Conservation (phyloP, 92 coral and sea anemone genomes). For the Siderastrea siderea region DNA sequence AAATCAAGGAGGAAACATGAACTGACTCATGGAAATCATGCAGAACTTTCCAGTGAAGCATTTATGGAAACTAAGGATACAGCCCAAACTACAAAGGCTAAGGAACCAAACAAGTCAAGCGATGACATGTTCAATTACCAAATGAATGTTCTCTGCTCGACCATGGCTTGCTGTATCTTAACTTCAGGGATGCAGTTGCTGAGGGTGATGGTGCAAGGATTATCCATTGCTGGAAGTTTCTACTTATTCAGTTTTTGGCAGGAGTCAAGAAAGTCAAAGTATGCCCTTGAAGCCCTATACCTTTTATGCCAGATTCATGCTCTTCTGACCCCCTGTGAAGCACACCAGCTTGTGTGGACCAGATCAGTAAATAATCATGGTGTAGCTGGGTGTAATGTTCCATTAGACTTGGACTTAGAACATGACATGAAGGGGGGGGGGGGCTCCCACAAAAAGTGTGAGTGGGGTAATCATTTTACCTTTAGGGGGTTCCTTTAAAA, state of each 20-base stretch:
- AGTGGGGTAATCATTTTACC: too few relatives aligned
- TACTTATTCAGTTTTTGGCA: constrained; percentile 31
- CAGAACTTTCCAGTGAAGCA: background rate
- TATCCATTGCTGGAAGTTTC: constrained; percentile 27
- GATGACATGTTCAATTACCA: constrained; percentile 27
- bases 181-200: constrained; percentile 19
- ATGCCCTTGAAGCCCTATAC: constrained; percentile 36
- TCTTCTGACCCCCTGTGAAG: constrained; percentile 41
- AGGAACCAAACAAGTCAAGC: background rate
- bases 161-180: constrained; percentile 8
- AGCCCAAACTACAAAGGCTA: too few relatives aligned
- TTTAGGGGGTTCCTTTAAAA: too few relatives aligned
- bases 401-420: constrained; percentile 57
- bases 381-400: constrained; percentile 49
- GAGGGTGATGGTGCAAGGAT: constrained; percentile 37
- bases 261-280: constrained; percentile 14
- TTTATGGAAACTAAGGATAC: too few relatives aligned
- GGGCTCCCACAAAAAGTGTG: too few relatives aligned
- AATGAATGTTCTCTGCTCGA: constrained; percentile 1
- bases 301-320: background rate
- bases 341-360: constrained; percentile 30
- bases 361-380: constrained; percentile 10
- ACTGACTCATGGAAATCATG: background rate
- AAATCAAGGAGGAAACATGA: background rate
- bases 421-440: constrained; percentile 15